Base-by-base conservation (phyloP, 2,797 vertebrate species). In the Poeciliopsis presidionis region DNA sequence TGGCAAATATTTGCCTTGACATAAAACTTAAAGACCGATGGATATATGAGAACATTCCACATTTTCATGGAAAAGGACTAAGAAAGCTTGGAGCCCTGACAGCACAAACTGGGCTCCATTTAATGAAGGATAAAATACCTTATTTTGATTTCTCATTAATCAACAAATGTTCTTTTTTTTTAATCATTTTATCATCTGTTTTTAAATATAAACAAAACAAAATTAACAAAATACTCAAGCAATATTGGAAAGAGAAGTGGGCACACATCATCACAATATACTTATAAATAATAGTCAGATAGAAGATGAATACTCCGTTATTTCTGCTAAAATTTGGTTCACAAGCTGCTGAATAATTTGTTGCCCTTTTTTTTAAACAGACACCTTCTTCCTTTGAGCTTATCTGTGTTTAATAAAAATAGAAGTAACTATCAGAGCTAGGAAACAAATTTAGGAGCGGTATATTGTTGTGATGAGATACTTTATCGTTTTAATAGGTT, bases 51-150 rank as follows among this genome's bases (percentile, higher is more conserved):
- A 51, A 76, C 69, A 77, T 67, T 70, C 9, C 70, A 46, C 76
- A 45, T 49, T 69, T 65, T 45, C 47, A 82, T 82, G 67, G 78
- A 84, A 77, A 39, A 55, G 45, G 70, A 78, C 69, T 77, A 84
- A 76, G 74, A 84, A 77, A 83, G 28, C 76, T 55, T 6, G 30
- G 36, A 76, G 59, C 67, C 78, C 55, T 9, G 0, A 8, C 11
- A 25, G 47, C 5, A 51, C 20, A 51, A 20, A 8, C 49, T 22
- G 49, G 49, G 20, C 20, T 49, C 47, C 3, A 22, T 8, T 59
- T 28, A 28, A 28, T 30, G 12, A 28, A 79, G 80, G 74, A 72
- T 61, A 51, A 45, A 59, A 30, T 14, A 28, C 22, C 20, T 51
- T 22, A 22, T 22, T 22, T 51, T 51, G 2, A 51, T 51, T 51